Base-by-base conservation (phyloP, 2,113 vertebrate genomes). In the Axis porcinus region DNA sequence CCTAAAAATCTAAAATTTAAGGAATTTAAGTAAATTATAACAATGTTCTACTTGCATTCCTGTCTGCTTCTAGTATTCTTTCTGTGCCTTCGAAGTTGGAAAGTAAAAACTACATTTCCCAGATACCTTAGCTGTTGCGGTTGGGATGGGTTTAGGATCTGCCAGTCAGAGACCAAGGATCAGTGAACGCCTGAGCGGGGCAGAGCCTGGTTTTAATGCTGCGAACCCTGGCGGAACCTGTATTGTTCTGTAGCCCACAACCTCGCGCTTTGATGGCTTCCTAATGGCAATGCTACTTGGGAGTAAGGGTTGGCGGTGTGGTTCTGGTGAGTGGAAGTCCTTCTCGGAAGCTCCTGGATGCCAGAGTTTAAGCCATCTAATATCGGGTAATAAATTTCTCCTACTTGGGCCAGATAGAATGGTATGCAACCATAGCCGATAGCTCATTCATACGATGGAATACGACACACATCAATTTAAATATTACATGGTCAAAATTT, bases 101-200 rank as follows among this genome's bases (percentile, higher is more conserved):
- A 87, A 40, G n/a, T 57, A 78, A 94, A 97, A 89, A 88, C 78
- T 96, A 47, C 83, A 23, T 50, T 91, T 93, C 54, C 86, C 76
- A 84, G 36, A 57, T 1, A 43, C 4, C n/a, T 57, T 78, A 1
- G 10, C 43, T 30, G 13, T 40, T 16, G 23, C 6, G 4, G 23
- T 12, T 52, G n/a, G 7, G 21, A 52, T 10, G 12, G 60, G 12
- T 86, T 64, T 78, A 43, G 21, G 7, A 33, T 40, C 62, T 21
- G 30, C 52, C 45, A 64, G 27, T 94, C 67, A 82, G 23, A 33
- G 12, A 43, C 64, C 2, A 0, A 0, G 1, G 62, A n/a, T 64
- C 36, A 1, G 3, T n/a, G 13, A 9, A 11, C 19, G 1, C 0
- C 0, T 2, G 17, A 19, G 27, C 3, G 12, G 8, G 0, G n/a